Conservation (phyloP, 1,140 invertebrate genomes). For the Drosophila albomicans region DNA sequence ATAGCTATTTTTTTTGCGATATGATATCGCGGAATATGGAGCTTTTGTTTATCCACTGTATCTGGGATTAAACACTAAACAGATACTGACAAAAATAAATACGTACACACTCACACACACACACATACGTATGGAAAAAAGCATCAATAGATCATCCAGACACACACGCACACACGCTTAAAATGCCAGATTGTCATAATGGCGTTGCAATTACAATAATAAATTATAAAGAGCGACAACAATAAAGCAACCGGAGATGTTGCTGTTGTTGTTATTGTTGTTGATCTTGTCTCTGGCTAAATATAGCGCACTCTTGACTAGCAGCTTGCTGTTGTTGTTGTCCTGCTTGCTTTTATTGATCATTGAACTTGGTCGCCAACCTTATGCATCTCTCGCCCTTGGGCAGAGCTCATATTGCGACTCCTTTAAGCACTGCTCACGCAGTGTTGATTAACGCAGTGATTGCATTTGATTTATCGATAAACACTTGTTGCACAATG, state of each 20-base stretch:
- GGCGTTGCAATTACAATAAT: slow-evolving; percentile 65
- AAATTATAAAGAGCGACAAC: slow-evolving; percentile 67
- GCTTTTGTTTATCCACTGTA: slow-evolving; percentile 34
- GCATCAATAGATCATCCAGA: slow-evolving; percentile 9
- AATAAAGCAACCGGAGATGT: slow-evolving; percentile 46
- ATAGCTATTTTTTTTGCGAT: slow-evolving; percentile 19
- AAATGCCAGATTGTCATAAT: slow-evolving; percentile 46
- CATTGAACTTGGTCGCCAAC: slow-evolving; percentile 35
- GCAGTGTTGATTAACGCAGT: slow-evolving; percentile 1
- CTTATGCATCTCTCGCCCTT: not conserved
- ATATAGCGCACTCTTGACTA: slow-evolving; percentile 22
- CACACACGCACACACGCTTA: slow-evolving; percentile 5
- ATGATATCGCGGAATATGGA: slow-evolving; percentile 35
- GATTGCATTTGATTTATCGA: slow-evolving; percentile 27
- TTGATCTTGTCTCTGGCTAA: slow-evolving; percentile 14
- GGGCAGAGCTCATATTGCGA: not conserved
- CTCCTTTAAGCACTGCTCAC: not conserved
- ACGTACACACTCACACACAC: not conserved
- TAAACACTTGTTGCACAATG: not conserved
- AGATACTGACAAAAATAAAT: slow-evolving; percentile 5
- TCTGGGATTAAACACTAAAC: not conserved
- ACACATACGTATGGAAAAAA: slow-evolving; percentile 9
- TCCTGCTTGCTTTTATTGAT: slow-evolving; percentile 4
- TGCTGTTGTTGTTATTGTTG: slow-evolving; percentile 12
- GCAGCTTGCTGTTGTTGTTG: not conserved